These are phyloP conservation scores for Linnaemya vulpina DNA, from an alignment of 2,888 invertebrate species.

Conservation along the genomic window DNA sequence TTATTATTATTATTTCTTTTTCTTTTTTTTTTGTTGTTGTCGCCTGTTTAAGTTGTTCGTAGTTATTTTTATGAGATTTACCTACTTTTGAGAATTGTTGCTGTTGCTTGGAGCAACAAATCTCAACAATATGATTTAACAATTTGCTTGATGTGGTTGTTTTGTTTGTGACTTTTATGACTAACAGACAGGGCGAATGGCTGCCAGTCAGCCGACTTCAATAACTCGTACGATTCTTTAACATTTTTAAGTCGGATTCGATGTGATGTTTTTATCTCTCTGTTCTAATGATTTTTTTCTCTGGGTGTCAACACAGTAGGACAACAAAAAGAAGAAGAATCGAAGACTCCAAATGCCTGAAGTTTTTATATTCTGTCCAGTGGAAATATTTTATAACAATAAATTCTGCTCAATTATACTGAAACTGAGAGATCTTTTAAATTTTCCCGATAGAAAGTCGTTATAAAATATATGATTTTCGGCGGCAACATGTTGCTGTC, in stretches of 20 bases:
- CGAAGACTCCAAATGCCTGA: too few species aligned
- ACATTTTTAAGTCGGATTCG: conserved; percentile 13
- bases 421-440: too few species aligned
- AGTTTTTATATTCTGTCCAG: too few species aligned
- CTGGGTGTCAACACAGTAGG: too few species aligned
- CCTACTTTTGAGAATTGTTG: conserved; percentile 42
- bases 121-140: conserved; percentile 13
- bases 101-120: conserved; percentile 24
- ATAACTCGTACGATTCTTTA: conserved; percentile 4
- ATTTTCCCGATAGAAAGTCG: too few species aligned
- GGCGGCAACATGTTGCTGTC: too few species aligned
- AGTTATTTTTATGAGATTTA: conserved; percentile 58
- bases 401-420: too few species aligned
- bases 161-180: conserved; percentile 16
- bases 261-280: not conserved
- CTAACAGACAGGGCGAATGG: not conserved
- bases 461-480: too few species aligned
- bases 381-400: too few species aligned
- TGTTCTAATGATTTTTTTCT: not conserved
- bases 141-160: conserved; percentile 4
- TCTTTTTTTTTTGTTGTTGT: conserved; percentile 34
- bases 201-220: not conserved
- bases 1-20: too few species aligned
- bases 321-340: too few species aligned
- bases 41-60: conserved; percentile 50